A percentile compares a stretch with the other conserved stretches of the same genome.
phyloP scores from a whole-genome alignment of 2,113 vertebrate genomes.

The Rhinoderma darwinii region DNA sequence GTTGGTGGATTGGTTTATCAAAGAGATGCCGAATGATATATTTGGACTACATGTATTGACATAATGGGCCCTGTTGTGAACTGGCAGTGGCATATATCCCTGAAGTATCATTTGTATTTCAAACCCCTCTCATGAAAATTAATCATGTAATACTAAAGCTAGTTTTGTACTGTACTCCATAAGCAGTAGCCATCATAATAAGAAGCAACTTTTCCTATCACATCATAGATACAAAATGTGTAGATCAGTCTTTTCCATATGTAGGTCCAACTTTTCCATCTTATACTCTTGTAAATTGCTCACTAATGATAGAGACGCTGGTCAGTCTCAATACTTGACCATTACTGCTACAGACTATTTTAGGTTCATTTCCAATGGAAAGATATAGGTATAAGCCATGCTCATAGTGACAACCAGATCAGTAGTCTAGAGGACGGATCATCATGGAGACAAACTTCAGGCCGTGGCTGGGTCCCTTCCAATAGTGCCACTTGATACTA shows the following conservation, averaged over 20 bases:
- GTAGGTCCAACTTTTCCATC: not conserved
- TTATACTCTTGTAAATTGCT: not conserved
- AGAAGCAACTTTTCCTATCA: not conserved
- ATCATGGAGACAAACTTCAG: constrained; percentile 73
- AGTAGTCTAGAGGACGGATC: constrained; percentile 79
- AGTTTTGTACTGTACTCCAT: not conserved
- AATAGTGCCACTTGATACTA: constrained; percentile 86
- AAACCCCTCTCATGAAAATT: not conserved
- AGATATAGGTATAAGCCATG: not conserved
- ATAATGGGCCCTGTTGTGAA: not conserved
- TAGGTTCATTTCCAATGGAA: not conserved
- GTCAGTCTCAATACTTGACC: not conserved
- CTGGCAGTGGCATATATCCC: not conserved
- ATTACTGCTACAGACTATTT: not conserved
- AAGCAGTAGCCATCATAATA: not conserved
- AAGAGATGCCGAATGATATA: not conserved
- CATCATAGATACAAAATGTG: not conserved
- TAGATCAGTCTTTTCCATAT: not conserved
- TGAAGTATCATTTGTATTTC: not conserved
- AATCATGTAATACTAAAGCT: not conserved
- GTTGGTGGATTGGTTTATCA: not conserved
- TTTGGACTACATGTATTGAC: not conserved
- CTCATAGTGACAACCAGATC: constrained; percentile 44
- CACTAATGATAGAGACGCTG: not conserved
- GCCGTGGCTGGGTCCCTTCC: constrained; percentile 78